Conservation (phyloP, 1,140 invertebrate genomes). For the Trissolcus basalis region DNA sequence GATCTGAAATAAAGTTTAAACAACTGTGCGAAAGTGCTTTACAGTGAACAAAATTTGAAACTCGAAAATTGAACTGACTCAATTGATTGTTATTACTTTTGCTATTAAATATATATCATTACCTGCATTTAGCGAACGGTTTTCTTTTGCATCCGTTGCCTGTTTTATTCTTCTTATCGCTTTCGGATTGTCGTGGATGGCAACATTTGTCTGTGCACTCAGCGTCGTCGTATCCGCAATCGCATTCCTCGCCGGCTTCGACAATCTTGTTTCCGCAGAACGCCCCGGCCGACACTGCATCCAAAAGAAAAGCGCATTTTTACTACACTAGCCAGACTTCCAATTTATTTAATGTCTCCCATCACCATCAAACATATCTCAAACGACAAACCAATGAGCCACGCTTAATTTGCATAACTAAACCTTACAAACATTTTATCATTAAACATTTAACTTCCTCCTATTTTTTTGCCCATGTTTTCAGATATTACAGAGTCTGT, state of each 20-base stretch:
- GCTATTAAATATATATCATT: conserved; percentile 29
- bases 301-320: conserved; percentile 37
- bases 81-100: too few species aligned
- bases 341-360: conserved; percentile 32
- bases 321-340: conserved; percentile 8
- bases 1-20: too few species aligned
- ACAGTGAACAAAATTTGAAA: too few species aligned
- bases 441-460: too few species aligned
- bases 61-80: too few species aligned
- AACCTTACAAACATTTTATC: too few species aligned
- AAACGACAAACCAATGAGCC: conserved; percentile 20
- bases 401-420: conserved; percentile 8
- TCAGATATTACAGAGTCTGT: too few species aligned
- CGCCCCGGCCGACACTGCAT: conserved; percentile 87
- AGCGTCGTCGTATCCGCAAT: conserved; percentile 96
- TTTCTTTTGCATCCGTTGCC: conserved; percentile 88
- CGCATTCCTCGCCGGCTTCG: conserved; percentile 97
- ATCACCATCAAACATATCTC: conserved; percentile 3
- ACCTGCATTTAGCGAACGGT: conserved; percentile 89
- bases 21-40: too few species aligned
- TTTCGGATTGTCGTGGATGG: conserved; percentile 87
- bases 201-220: conserved; percentile 97
- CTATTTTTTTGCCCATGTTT: too few species aligned
- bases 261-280: conserved; percentile 99
- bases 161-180: conserved; percentile 82